Conservation (phyloP, 2,797 vertebrate genomes). For the Gallinago stenura region DNA sequence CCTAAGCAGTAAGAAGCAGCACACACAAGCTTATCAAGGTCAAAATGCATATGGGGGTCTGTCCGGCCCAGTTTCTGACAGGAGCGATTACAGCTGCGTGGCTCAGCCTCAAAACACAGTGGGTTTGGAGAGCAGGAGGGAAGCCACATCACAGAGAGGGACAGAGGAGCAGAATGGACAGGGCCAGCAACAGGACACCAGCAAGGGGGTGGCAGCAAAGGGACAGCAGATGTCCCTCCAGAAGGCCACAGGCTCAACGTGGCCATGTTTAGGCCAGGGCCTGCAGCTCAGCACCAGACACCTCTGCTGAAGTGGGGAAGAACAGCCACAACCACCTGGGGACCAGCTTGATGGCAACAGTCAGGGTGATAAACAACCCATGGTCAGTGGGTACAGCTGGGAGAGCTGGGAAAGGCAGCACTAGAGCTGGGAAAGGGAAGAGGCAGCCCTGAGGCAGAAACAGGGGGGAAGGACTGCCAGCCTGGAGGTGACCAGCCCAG, state of each 20-base stretch:
- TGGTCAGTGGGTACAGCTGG: accelerated
- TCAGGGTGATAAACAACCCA: neutral
- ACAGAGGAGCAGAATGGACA: neutral
- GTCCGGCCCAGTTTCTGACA: neutral
- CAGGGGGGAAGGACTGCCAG: neutral
- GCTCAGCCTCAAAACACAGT: accelerated
- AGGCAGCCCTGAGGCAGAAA: neutral
- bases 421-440: accelerated
- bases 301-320: accelerated
- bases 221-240: neutral
- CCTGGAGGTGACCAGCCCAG: accelerated
- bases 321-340: accelerated
- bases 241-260: accelerated
- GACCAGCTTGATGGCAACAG: neutral
- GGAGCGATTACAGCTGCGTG: neutral
- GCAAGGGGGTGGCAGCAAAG: neutral
- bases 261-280: neutral
- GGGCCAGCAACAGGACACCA: neutral
- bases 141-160: accelerated
- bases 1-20: neutral
- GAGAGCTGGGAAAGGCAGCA: neutral
- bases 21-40: accelerated
- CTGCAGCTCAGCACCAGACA: accelerated
- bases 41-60: neutral
- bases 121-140: neutral